Conservation (phyloP, 2,113 vertebrate species). For the mouse (Mus musculus) region GRCm39 chr9:104909001-104909500, state of each 20-base stretch:
- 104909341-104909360: background rate
- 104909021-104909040: background rate
- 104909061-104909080: background rate
- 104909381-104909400: background rate
- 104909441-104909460: constrained; percentile 11
- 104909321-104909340: background rate
- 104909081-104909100: background rate
- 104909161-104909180: background rate
- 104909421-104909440: background rate
- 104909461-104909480: background rate
- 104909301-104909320: background rate
- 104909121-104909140: background rate
- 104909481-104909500: background rate
- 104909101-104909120: background rate
- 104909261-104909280: background rate
- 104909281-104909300: background rate
- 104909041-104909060: background rate
- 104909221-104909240: background rate
- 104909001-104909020: background rate
- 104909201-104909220: background rate
- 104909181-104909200: background rate
- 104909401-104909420: constrained; percentile 7
- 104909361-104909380: constrained; percentile 3
- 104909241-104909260: background rate
- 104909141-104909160: background rate